Percentiles rank a stretch among this genome's conserved stretches.
phyloP scores from a whole-genome alignment of 2,113 vertebrate species.

The Callopanchax toddi region DNA sequence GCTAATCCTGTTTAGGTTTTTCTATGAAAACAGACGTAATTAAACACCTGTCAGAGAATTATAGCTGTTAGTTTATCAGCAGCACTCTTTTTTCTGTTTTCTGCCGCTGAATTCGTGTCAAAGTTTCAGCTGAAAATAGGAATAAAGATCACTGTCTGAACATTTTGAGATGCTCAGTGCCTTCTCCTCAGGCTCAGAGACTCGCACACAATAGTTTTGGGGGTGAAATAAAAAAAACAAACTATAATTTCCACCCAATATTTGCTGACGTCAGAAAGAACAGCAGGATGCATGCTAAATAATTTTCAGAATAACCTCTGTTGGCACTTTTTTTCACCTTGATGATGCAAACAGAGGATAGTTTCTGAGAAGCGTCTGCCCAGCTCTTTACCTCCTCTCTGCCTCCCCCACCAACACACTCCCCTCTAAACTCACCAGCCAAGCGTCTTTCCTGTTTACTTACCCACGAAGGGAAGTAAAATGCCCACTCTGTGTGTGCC shows the following conservation, averaged over 20 bases:
- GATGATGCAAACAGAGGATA: slow-evolving; percentile 47
- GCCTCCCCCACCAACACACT: slow-evolving; percentile 33
- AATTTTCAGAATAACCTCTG: slow-evolving; percentile 47
- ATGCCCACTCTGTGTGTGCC: slow-evolving; percentile 73
- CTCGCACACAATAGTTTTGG: slow-evolving; percentile 24
- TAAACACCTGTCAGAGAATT: slow-evolving; percentile 52
- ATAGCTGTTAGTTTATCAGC: slow-evolving; percentile 1
- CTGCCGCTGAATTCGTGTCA: slow-evolving; percentile 18
- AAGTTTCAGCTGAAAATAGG: slow-evolving; percentile 9
- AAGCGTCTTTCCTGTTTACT: slow-evolving; percentile 79
- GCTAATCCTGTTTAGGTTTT: slow-evolving; percentile 47
- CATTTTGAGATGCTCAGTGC: slow-evolving; percentile 26
- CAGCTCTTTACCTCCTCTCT: neutral
- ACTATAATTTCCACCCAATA: slow-evolving; percentile 48
- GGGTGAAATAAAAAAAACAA: slow-evolving; percentile 40
- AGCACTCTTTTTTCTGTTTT: neutral
- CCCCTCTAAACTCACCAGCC: slow-evolving; percentile 43
- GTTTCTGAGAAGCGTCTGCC: slow-evolving; percentile 3
- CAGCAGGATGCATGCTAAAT: slow-evolving; percentile 30
- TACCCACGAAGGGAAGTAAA: slow-evolving; percentile 73
- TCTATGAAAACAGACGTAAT: slow-evolving; percentile 53
- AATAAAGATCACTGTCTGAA: slow-evolving; percentile 51
- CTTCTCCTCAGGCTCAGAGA: slow-evolving; percentile 36
- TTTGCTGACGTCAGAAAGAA: slow-evolving; percentile 54
- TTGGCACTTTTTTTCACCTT: slow-evolving; percentile 42